A percentile compares a stretch with the other conserved stretches of the same genome.
phyloP scores from a whole-genome alignment of 2,888 invertebrate species.

The Tigriopus californicus region DNA sequence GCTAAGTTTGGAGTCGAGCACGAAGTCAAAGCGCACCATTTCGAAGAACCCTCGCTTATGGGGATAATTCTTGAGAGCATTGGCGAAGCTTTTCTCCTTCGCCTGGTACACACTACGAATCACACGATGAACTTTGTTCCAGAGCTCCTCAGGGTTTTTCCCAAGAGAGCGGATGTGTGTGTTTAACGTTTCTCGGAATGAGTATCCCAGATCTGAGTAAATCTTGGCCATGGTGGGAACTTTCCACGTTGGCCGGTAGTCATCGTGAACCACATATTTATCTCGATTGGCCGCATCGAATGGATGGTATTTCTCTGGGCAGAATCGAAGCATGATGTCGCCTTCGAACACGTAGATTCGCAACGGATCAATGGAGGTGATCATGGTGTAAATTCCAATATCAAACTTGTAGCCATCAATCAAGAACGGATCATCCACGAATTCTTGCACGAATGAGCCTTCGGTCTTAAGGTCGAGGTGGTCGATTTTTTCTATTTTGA shows the following conservation, averaged over 20 bases:
- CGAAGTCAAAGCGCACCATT: slow-evolving; percentile 81
- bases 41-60: slow-evolving; percentile 65
- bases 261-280: slow-evolving; percentile 84
- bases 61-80: slow-evolving; percentile 28
- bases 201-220: slow-evolving; percentile 42
- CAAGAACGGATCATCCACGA: slow-evolving; percentile 63
- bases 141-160: slow-evolving; percentile 6
- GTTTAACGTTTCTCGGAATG: slow-evolving; percentile 14
- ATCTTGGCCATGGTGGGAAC: slow-evolving; percentile 53
- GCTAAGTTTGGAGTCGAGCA: slow-evolving; percentile 64
- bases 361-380: slow-evolving; percentile 77
- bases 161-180: slow-evolving; percentile 7
- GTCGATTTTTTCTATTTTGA: slow-evolving; percentile 47
- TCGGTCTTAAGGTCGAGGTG: slow-evolving; percentile 48
- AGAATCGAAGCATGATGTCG: slow-evolving; percentile 76
- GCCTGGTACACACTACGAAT: background rate
- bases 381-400: slow-evolving; percentile 76
- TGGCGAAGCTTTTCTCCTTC: slow-evolving; percentile 24
- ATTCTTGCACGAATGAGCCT: slow-evolving; percentile 77
- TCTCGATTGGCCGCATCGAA: slow-evolving; percentile 57
- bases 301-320: slow-evolving; percentile 69
- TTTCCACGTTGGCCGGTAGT: slow-evolving; percentile 86
- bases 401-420: slow-evolving; percentile 91
- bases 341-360: slow-evolving; percentile 71
- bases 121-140: slow-evolving; percentile 9